Percentiles rank a stretch among this genome's conserved stretches.
Conservation (phyloP, 2,888 invertebrate species). For the Smittia sp. region DNA sequence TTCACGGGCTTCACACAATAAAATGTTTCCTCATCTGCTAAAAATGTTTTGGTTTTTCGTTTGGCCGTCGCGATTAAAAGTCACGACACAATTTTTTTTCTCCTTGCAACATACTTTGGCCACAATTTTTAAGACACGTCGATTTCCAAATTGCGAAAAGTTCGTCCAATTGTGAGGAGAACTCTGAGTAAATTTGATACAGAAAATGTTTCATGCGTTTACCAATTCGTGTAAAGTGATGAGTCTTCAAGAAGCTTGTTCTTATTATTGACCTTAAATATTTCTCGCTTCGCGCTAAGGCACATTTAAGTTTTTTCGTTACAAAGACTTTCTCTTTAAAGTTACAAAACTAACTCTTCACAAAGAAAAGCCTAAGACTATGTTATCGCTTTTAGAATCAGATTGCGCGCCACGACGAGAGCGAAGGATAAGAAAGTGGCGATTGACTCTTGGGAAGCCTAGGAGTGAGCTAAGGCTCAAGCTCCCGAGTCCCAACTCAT, state of each 20-base stretch:
- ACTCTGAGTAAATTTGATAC: background rate
- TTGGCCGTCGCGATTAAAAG: conserved; percentile 4
- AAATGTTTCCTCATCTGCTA: background rate
- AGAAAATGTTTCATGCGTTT: background rate
- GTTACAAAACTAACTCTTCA: background rate
- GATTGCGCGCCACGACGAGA: background rate
- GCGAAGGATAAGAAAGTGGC: background rate
- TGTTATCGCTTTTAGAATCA: conserved; percentile 15
- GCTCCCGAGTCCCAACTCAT: background rate
- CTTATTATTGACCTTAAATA: background rate
- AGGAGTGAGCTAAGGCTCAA: too few species aligned
- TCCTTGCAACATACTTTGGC: background rate
- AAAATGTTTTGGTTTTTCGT: background rate
- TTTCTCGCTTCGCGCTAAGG: conserved; percentile 31
- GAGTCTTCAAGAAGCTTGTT: background rate
- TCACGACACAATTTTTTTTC: background rate
- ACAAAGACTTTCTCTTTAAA: conserved; percentile 2
- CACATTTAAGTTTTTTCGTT: conserved; percentile 34
- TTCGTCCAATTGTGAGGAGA: background rate
- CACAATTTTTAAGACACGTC: background rate
- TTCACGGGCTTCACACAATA: background rate
- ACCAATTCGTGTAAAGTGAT: background rate
- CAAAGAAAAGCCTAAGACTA: background rate
- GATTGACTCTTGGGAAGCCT: too few species aligned
- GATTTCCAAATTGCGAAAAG: background rate